Base-by-base conservation (phyloP, 1,140 invertebrate species). In the Wasmannia auropunctata region DNA sequence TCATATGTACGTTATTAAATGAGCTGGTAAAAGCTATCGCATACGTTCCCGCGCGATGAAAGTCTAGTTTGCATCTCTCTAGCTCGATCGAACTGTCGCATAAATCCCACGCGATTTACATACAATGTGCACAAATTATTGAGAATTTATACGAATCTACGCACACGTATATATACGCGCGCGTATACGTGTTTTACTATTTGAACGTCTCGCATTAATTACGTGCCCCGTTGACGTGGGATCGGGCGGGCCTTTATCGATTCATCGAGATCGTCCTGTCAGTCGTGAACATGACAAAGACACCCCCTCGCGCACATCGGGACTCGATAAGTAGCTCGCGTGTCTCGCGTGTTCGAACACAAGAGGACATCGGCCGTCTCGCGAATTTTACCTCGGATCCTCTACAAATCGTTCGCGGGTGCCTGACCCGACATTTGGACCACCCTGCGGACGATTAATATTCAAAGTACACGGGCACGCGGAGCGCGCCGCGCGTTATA, bases 361-460 rank as follows among this genome's bases (percentile, higher is more conserved):
- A 11, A 58, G 40, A 34, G 62, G 46, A 54, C 62, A 69, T n/a
- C n/a, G n/a, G n/a, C 43, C 6, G n/a, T 80, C 76, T n/a, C 43
- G 58, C 58, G 14, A 54, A 54, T 51, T n/a, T n/a, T 40, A 37
- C n/a, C 31, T 54, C 76, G 60, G n/a, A 14, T 46, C 25, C 60
- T 51, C 19, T 34, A 31, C 40, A 63, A 49, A 46, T 79, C 62
- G 22, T 43, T 43, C 51, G 3, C 19, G 72, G 19, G 3, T 37
- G 0, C 5, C 16, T 69, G 75, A 22, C n/a, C 31, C 88, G 81
- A 80, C 70, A 86, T 86, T 88, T 88, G 77, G 87, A 90, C 86
- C 89, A 91, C 86, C 84, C 77, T 74, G 83, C 86, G 72, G 60
- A 89, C 75, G 62, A 79, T 91, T 86, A 90, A 90, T 90, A 90